Evolutionary conservation across 1,140 invertebrate genomes (phyloP).

Genomic region (Drosophila auraria): DNA sequence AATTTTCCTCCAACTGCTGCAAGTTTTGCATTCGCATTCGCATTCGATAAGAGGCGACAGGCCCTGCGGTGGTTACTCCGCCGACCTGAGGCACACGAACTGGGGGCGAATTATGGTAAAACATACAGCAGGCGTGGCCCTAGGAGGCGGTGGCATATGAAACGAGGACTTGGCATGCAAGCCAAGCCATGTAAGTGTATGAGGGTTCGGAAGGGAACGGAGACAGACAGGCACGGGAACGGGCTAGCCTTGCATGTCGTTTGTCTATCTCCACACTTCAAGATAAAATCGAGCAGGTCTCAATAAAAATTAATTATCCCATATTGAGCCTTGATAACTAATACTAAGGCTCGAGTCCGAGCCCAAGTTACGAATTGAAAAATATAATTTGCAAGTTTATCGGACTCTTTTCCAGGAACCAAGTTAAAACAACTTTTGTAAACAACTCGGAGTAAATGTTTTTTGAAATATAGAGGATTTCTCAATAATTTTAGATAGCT

Average conservation of each 20-base stretch:
- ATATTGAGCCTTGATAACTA: background rate
- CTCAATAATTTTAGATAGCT: background rate
- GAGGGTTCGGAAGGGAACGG: background rate
- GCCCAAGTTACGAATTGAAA: background rate
- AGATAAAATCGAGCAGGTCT: conserved; percentile 24
- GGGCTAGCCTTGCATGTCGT: conserved; percentile 26
- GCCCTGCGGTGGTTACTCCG: conserved; percentile 43
- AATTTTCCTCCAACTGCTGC: conserved; percentile 58
- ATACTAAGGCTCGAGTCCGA: background rate
- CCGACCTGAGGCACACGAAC: conserved; percentile 41
- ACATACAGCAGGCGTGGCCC: conserved; percentile 61
- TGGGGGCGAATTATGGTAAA: conserved; percentile 79
- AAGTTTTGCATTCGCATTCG: conserved; percentile 67
- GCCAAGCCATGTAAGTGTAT: conserved; percentile 36
- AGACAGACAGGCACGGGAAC: conserved; percentile 20
- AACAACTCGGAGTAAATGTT: too few species aligned
- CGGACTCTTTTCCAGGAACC: too few species aligned
- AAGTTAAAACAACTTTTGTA: too few species aligned
- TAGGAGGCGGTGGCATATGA: conserved; percentile 54
- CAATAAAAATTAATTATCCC: background rate
- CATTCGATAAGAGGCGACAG: conserved; percentile 69
- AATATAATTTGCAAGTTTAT: too few species aligned
- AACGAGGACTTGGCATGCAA: conserved; percentile 73
- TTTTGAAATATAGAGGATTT: too few species aligned
- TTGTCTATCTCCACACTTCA: conserved; percentile 30